A percentile compares a stretch with the other conserved stretches of the same genome.
phyloP scores from a whole-genome alignment of 2,797 vertebrate genomes.

The Danio jaintianensis region DNA sequence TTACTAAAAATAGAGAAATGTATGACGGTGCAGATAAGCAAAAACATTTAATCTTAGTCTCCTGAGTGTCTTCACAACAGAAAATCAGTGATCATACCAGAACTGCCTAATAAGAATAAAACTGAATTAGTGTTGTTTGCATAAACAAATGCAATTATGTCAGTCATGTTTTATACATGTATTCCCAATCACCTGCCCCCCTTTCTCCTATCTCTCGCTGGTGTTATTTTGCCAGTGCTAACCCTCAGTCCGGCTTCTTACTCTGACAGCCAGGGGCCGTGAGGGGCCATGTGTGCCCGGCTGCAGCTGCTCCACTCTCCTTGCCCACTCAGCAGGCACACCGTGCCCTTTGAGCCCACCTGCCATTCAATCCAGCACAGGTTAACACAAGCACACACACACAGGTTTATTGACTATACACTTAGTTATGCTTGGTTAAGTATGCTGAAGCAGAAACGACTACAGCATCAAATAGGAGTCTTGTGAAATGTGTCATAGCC shows the following conservation, averaged over 20 bases:
- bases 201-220: conserved; percentile 58
- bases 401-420: not conserved
- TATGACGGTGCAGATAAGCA: not conserved
- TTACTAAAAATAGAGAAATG: not conserved
- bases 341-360: conserved; percentile 46
- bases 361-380: conserved; percentile 55
- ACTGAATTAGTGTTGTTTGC: not conserved
- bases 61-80: conserved; percentile 1
- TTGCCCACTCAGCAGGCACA: conserved; percentile 57
- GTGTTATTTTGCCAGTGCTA: conserved; percentile 32
- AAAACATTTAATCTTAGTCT: not conserved
- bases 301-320: conserved; percentile 51
- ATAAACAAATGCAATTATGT: conserved; percentile 29
- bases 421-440: conserved; percentile 18
- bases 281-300: conserved; percentile 37
- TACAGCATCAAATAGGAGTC: not conserved
- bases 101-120: conserved; percentile 4
- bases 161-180: conserved; percentile 13
- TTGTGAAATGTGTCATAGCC: conserved; percentile 14
- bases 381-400: conserved; percentile 28
- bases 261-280: conserved; percentile 51
- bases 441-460: conserved; percentile 21
- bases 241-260: conserved; percentile 30
- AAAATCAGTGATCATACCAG: not conserved
- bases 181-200: conserved; percentile 50